Conservation (phyloP, 2,888 invertebrate species). For the Oxystoma pomonae region DNA sequence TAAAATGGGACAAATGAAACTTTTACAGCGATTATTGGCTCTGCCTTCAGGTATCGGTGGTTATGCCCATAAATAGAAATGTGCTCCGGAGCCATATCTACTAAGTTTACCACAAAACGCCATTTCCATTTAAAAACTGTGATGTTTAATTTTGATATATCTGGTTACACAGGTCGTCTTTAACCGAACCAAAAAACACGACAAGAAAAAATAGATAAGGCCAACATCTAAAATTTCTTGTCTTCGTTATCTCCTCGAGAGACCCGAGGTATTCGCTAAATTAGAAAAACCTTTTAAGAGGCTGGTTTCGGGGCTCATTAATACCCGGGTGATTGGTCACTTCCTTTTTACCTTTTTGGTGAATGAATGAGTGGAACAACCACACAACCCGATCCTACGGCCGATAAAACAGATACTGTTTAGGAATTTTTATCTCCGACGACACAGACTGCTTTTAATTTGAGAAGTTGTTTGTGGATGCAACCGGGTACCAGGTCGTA, state of each 20-base stretch:
- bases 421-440: neutral
- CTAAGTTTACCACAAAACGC: too few relatives aligned
- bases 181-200: neutral
- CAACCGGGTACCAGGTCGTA: neutral
- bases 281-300: slow-evolving; percentile 4
- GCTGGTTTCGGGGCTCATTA: slow-evolving; percentile 1
- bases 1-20: too few relatives aligned
- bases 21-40: too few relatives aligned
- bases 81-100: too few relatives aligned
- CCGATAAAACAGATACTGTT: neutral
- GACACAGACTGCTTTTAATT: neutral
- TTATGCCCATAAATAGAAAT: too few relatives aligned
- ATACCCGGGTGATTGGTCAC: neutral
- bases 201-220: neutral
- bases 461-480: neutral
- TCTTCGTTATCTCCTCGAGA: neutral
- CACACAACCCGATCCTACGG: neutral
- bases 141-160: too few relatives aligned
- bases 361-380: neutral
- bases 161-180: neutral
- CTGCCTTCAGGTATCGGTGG: too few relatives aligned
- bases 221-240: neutral
- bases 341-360: neutral
- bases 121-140: too few relatives aligned
- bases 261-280: slow-evolving; percentile 3